Base-by-base conservation (phyloP, 2,888 invertebrate genomes). In the Eurytoma californica region DNA sequence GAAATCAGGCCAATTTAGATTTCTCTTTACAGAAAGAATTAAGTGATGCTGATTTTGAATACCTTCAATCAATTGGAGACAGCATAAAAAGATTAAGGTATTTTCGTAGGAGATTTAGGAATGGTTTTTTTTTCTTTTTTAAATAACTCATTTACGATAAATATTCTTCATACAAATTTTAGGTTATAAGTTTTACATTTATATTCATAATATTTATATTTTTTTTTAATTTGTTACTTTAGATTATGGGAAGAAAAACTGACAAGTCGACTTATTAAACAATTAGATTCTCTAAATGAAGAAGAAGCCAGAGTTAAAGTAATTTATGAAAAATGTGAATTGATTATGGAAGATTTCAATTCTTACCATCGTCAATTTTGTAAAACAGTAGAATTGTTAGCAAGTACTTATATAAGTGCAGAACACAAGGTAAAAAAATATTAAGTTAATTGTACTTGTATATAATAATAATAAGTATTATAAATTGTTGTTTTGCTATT, bases 11-110 rank as follows among this genome's bases (percentile, higher is more conserved):
- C 9, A 57, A 79, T 9, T 28, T 73, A 1, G 84, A 85, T 49
- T 84, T 84, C 24, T 82, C 85, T 68, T 66, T 61, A 7, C 82
- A 86, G 55, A 88, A 86, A 73, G 84, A 85, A 60, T 84, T 83
- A 18, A 84, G 83, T 53, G 83, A 81, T 28, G 83, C 85, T 39
- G 87, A 88, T 78, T 57, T 84, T 9, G 84, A 85, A 61, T 88
- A 87, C 75, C 72, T 87, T 3, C 55, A 83, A 16, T 81, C 74
- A 2, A 79, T 90, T 16, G 85, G 86, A 77, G 78, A 84, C 20
- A 85, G 85, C 68, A 82, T 86, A 39, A 83, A 80, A 24, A 85
- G 82, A 81, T 73, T 89, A 4, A 88, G 84, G 90, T 90, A 85
- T 83, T 72, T 28, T 60, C 18, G 63, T 30, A 30, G 4, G 4